Conservation (phyloP, 2,888 invertebrate species). For the Drymonia ruficornis region DNA sequence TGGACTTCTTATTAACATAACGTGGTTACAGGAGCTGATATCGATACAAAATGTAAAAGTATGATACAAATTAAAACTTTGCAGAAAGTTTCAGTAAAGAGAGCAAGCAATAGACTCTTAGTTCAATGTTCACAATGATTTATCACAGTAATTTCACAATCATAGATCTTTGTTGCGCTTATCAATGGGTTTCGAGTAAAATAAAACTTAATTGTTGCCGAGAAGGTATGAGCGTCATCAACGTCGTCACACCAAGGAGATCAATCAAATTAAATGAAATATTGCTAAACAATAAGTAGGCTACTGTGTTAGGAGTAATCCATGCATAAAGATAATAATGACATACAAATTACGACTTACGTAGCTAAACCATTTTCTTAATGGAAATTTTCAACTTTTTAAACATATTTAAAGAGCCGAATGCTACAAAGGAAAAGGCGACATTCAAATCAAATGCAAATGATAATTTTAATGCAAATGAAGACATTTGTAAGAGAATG, state of each 20-base stretch:
- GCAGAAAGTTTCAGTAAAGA: no score
- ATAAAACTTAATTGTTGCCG: conserved; percentile 20
- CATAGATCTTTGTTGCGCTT: conserved; percentile 11
- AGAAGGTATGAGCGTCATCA: conserved; percentile 18
- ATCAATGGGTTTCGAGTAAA: conserved; percentile 25
- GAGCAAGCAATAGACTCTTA: conserved; percentile 4
- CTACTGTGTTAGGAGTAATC: no score
- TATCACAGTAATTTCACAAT: conserved; percentile 24
- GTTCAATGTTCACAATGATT: conserved; percentile 18
- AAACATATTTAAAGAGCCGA: background rate
- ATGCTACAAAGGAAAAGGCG: conserved; percentile 3
- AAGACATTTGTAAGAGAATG: conserved; percentile 16
- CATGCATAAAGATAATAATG: conserved; percentile 1
- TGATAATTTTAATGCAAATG: conserved; percentile 25
- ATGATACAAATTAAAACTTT: no score
- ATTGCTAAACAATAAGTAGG: conserved; percentile 18
- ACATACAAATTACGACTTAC: background rate
- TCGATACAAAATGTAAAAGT: no score
- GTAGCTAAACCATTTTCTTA: background rate
- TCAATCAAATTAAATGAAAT: conserved; percentile 34
- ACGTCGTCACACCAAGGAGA: conserved; percentile 28
- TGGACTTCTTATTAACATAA: no score
- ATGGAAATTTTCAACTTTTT: background rate
- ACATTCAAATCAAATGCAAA: conserved; percentile 21
- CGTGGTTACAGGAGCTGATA: no score